Evolutionary conservation across 2,888 invertebrate species (phyloP).

Genomic region (Pegoplata infirma): DNA sequence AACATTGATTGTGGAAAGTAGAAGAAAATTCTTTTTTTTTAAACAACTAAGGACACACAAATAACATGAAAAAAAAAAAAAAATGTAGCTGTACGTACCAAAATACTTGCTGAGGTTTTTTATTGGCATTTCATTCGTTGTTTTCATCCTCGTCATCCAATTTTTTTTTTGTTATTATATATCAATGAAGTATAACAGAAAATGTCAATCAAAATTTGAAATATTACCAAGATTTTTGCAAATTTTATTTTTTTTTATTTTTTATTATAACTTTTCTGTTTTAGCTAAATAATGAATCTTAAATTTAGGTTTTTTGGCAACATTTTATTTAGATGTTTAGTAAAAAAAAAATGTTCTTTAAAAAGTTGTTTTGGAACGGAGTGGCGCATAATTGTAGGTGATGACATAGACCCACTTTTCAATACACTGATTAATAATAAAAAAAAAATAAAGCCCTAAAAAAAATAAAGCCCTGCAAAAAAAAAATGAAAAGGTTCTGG

Average conservation of each 20-base stretch:
- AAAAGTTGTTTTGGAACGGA: too few relatives aligned
- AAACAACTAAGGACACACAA: not conserved
- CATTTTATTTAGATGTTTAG: conserved; percentile 12
- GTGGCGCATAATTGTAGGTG: too few relatives aligned
- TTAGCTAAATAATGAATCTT: conserved; percentile 48
- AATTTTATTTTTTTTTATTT: too few relatives aligned
- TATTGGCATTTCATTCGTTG: conserved; percentile 30
- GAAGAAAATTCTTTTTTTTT: too few relatives aligned
- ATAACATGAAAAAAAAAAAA: not conserved
- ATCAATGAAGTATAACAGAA: conserved; percentile 58
- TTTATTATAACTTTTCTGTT: not conserved
- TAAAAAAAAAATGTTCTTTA: too few relatives aligned
- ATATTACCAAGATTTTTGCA: conserved; percentile 54
- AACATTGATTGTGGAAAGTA: conserved; percentile 23
- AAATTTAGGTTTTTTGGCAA: conserved; percentile 45
- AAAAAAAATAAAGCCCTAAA: too few relatives aligned
- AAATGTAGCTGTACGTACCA: not conserved
- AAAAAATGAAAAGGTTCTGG: too few relatives aligned
- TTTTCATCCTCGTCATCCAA: conserved; percentile 44
- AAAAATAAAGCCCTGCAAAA: too few relatives aligned
- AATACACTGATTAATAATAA: too few relatives aligned
- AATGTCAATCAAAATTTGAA: conserved; percentile 62
- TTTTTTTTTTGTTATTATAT: conserved; percentile 35
- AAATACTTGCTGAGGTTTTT: conserved; percentile 5
- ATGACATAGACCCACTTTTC: too few relatives aligned